These are phyloP conservation scores for Cataglyphis livida DNA, from an alignment of 2,888 invertebrate species.

Conservation along the genomic window DNA sequence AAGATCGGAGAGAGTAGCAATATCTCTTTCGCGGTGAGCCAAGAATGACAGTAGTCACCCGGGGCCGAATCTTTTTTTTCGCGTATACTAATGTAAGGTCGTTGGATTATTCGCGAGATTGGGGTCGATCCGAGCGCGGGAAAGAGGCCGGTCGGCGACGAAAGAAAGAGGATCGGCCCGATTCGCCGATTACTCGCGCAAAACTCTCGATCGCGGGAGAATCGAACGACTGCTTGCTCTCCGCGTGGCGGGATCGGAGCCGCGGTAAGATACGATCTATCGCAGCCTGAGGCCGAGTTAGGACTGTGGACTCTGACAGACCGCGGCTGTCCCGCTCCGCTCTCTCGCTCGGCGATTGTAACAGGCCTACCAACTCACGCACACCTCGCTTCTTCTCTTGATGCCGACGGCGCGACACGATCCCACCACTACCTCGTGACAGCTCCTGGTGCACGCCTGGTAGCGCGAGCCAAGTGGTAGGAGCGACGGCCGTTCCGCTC, in stretches of 20 bases:
- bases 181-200: conserved; percentile 6
- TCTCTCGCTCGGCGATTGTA: conserved; percentile 68
- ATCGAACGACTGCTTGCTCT: conserved; percentile 53
- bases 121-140: neutral
- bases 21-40: neutral
- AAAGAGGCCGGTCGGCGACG: neutral
- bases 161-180: conserved; percentile 23
- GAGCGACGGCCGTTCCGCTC: conserved; percentile 21
- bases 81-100: conserved; percentile 29
- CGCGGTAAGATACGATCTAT: conserved; percentile 81
- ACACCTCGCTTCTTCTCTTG: conserved; percentile 36
- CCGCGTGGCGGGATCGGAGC: conserved; percentile 74
- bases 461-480: conserved; percentile 42
- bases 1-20: neutral
- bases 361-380: conserved; percentile 70
- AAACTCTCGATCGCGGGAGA: conserved; percentile 23
- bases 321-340: conserved; percentile 58
- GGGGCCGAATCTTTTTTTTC: neutral
- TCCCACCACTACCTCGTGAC: conserved; percentile 17
- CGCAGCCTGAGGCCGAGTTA: conserved; percentile 84
- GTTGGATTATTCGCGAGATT: conserved; percentile 57
- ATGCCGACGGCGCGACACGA: conserved; percentile 36
- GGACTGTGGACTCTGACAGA: conserved; percentile 82
- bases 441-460: conserved; percentile 50
- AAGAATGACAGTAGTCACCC: neutral